Percentiles rank a stretch among this genome's conserved stretches.
Evolutionary conservation across 2,888 invertebrate species (phyloP).

Genomic region (Sarcophaga carnaria): DNA sequence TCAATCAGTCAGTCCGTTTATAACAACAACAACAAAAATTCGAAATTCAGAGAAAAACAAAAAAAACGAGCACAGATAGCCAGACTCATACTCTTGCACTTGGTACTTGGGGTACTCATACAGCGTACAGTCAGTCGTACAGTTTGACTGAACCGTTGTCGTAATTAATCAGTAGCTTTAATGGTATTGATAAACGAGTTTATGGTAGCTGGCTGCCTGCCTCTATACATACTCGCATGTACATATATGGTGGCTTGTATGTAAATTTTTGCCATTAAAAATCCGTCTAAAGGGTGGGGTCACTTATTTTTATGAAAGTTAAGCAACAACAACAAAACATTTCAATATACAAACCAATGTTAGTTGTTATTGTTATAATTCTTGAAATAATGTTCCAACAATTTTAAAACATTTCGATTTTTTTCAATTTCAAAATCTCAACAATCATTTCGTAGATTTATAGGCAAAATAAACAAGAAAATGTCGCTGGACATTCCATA

Average conservation of each 20-base stretch:
- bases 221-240: background rate
- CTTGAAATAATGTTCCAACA: slow-evolving; percentile 7
- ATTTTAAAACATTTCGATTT: too few species aligned
- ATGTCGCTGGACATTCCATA: too few species aligned
- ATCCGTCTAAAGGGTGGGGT: slow-evolving; percentile 39
- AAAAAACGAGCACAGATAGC: slow-evolving; percentile 39
- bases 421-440: too few species aligned
- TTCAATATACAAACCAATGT: too few species aligned
- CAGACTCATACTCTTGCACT: slow-evolving; percentile 31
- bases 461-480: too few species aligned
- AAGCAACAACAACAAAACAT: too few species aligned
- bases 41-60: slow-evolving; percentile 20
- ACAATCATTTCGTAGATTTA: too few species aligned
- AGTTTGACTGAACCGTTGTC: too few species aligned
- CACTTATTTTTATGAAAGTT: slow-evolving; percentile 1
- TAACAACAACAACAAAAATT: too few species aligned
- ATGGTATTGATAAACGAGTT: too few species aligned
- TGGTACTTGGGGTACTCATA: background rate
- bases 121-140: background rate
- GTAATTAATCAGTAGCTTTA: too few species aligned
- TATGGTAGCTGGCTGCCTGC: too few species aligned
- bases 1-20: slow-evolving; percentile 72
- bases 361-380: slow-evolving; percentile 16
- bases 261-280: slow-evolving; percentile 2
- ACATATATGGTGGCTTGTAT: slow-evolving; percentile 8